Conservation (phyloP, 2,113 vertebrate species). For the Panthera tigris region DNA sequence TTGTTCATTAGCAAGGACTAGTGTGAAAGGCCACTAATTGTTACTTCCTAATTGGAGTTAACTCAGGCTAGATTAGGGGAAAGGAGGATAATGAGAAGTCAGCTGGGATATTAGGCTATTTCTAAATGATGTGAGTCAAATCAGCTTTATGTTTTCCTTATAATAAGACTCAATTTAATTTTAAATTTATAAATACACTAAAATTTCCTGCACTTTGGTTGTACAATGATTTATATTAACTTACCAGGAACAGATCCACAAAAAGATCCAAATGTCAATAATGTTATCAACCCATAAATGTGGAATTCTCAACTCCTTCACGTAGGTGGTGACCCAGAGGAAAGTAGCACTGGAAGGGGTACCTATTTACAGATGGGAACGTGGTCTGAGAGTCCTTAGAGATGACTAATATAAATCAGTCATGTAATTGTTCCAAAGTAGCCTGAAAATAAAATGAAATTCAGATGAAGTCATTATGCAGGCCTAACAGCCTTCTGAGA, state of each 20-base stretch:
- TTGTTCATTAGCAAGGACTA: neutral
- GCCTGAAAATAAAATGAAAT: slow-evolving; percentile 8
- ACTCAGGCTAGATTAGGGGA: neutral
- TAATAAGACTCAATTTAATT: neutral
- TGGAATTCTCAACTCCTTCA: neutral
- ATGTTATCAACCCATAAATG: neutral
- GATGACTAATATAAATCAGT: slow-evolving; percentile 4
- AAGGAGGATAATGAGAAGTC: neutral
- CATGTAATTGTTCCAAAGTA: neutral
- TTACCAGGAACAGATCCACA: neutral
- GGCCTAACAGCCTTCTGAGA: neutral
- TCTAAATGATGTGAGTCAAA: neutral
- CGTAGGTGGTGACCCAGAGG: too few relatives aligned
- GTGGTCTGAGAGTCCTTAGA: neutral
- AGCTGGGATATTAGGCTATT: neutral
- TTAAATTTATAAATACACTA: neutral
- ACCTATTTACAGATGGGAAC: neutral
- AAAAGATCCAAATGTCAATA: neutral
- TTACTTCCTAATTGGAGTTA: neutral
- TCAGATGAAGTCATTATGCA: slow-evolving; percentile 50
- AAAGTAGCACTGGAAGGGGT: neutral
- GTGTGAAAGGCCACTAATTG: neutral
- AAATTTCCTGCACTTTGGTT: neutral
- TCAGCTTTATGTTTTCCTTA: neutral
- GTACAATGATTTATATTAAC: neutral